These are phyloP conservation scores for Melanerpes formicivorus DNA, from an alignment of 2,113 vertebrate species.

Conservation along the genomic window DNA sequence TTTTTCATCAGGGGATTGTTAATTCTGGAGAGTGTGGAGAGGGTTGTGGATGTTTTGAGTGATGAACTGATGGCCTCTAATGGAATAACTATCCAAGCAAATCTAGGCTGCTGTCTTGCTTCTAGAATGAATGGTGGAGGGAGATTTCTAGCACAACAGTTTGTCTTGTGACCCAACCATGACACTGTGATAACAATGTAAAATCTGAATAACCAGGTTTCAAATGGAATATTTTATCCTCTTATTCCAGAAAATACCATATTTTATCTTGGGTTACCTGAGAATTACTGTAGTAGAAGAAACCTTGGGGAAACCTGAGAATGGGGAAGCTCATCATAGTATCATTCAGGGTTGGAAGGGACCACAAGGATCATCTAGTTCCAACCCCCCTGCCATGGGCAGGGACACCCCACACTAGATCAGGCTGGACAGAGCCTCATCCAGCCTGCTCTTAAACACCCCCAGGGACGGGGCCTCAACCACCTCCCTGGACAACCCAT, in stretches of 20 bases:
- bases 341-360: too few species aligned
- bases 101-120: background rate
- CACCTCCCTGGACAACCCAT: too few species aligned
- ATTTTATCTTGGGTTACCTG: background rate
- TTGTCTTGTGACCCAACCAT: background rate
- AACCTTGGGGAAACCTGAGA: background rate
- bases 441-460: too few species aligned
- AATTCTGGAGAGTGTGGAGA: background rate
- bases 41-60: background rate
- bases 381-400: too few species aligned
- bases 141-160: background rate
- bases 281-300: background rate
- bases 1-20: background rate
- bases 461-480: too few species aligned
- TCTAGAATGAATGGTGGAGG: background rate
- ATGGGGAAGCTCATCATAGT: background rate
- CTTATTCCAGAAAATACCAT: background rate
- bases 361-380: too few species aligned
- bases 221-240: background rate
- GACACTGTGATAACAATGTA: background rate
- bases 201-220: background rate
- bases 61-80: background rate
- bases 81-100: background rate
- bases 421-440: too few species aligned
- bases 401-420: too few species aligned